Evolutionary conservation across 2,113 vertebrate genomes (phyloP), one percentile per base, ranked within the genome.

Genomic region (Plotosus lineatus): DNA sequence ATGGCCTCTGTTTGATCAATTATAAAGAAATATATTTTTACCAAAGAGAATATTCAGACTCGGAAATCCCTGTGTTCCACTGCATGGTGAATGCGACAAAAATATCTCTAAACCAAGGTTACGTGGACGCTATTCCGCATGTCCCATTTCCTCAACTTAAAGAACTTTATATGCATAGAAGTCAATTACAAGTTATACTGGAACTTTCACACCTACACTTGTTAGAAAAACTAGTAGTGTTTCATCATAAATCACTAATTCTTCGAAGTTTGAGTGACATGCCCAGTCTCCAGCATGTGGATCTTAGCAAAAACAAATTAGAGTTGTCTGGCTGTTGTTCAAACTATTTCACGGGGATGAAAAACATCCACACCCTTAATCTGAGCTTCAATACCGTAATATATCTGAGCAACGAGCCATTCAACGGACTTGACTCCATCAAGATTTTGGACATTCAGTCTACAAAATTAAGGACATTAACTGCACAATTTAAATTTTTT

Each of bases 361-460:
- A 75, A 21, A 90, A 75, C 7, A 84, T 95, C 74, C 91, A 83
- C 31, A 10, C 89, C 23, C 87, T 95, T 85, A 91, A 95, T 61
- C 63, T 95, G 40, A 95, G 94, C 75, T 92, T 85, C 85, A 95
- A 95, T 75, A 56, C 42, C 0, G 0, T 81, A 1, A 91, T 95
- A 66, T 56, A 0, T 0, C 23, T 15, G 92, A 60, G 1, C 0
- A 0, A 71, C 81, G 42, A 84, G 87, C 68, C 92, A 92, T 51
- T 0, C 71, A 63, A 26, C 65, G 89, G 88, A 1, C 50, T 92
- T 71, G 86, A 87, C 17, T 56, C 88, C 15, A 84, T 95, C 33
- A 60, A 90, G 1, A 68, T 88, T 60, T 51, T 95, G 78, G 92
- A 95, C 81, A 7, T 95, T 6, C 93, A 89, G 44, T 79, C 87